Base-by-base conservation (phyloP, 2,888 invertebrate species). In the Galeopsomyia nigrocyanea region DNA sequence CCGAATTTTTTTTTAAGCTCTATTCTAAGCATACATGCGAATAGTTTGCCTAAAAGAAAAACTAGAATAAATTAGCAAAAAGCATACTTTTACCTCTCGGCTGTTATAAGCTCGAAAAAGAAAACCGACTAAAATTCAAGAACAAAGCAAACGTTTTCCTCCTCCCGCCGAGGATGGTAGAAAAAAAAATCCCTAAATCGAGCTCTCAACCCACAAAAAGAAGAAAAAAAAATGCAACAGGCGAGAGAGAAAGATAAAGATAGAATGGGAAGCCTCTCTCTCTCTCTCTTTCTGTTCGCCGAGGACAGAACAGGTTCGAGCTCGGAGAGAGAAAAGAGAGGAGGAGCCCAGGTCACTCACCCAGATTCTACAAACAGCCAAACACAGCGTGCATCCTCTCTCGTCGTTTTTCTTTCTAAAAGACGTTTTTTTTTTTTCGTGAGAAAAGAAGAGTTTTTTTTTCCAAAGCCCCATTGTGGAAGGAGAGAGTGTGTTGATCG, bases 311-410 rank as follows among this genome's bases (percentile, higher is more conserved):
- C 39, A 39, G 39, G 39, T 39, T 39, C 39, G 39, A 26, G 26
- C 62, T 70, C 72, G 13, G 74, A 69, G 72, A 72, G 69, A 74
- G 72, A 76, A 68, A 77, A 74, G 78, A 78, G 77, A 78, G 74
- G 68, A 75, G 76, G 74, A 78, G 78, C 79, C 77, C 83, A 81
- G 84, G 84, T 84, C 84, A 84, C 83, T 84, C 85, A 84, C 84
- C 84, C 84, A 83, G 82, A 82, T 83, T 83, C 80, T 82, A 82
- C 82, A 82, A 83, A 82, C 83, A 80, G 78, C 81, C 80, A 80
- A 81, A 81, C 81, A 79, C 53, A 31, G 75, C 71, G 64, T 72
- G 74, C 76, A 75, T 76, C 77, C 75, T 71, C 60, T 72, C 77
- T 76, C 26, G 26, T 2, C 26, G 26, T 74, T 69, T 66, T 66